These are phyloP conservation scores for Mormyrus proboscirostris DNA, from an alignment of 2,797 vertebrate genomes.

Conservation along the genomic window DNA sequence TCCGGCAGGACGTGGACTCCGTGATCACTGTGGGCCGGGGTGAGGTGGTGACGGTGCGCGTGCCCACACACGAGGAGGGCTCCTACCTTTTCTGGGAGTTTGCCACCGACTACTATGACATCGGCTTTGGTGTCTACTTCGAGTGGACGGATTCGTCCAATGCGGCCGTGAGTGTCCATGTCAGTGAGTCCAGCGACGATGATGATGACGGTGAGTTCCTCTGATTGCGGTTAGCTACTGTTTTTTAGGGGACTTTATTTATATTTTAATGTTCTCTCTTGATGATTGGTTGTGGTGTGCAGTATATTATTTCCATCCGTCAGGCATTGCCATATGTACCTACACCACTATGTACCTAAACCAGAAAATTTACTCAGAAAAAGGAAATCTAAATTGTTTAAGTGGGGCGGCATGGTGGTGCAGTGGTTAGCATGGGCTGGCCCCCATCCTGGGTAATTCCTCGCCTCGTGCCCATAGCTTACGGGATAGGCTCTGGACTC, in stretches of 20 bases:
- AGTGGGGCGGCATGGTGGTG: too few relatives aligned
- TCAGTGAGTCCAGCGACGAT: conserved; percentile 97
- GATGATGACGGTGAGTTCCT: conserved; percentile 84
- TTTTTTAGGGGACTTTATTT: not conserved
- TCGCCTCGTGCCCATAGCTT: too few relatives aligned
- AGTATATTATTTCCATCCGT: not conserved
- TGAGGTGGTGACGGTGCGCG: conserved; percentile 95
- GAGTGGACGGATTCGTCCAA: conserved; percentile 98
- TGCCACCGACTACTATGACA: conserved; percentile 97
- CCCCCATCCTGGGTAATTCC: too few relatives aligned
- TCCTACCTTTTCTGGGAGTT: conserved; percentile 99
- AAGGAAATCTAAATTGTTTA: not conserved
- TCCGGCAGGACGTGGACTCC: conserved; percentile 93
- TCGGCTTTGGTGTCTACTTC: conserved; percentile 98
- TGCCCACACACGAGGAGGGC: conserved; percentile 95
- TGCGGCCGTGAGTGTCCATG: conserved; percentile 92
- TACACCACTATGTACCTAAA: not conserved
- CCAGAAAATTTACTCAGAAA: not conserved
- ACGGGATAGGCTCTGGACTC: too few relatives aligned
- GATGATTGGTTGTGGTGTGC: not conserved
- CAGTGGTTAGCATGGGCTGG: too few relatives aligned
- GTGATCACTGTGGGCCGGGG: conserved; percentile 97
- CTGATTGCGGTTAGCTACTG: not conserved
- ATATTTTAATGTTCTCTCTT: not conserved
- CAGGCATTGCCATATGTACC: not conserved